Conservation (phyloP, 2,888 invertebrate genomes). For the Dasysyrphus albostriatus region DNA sequence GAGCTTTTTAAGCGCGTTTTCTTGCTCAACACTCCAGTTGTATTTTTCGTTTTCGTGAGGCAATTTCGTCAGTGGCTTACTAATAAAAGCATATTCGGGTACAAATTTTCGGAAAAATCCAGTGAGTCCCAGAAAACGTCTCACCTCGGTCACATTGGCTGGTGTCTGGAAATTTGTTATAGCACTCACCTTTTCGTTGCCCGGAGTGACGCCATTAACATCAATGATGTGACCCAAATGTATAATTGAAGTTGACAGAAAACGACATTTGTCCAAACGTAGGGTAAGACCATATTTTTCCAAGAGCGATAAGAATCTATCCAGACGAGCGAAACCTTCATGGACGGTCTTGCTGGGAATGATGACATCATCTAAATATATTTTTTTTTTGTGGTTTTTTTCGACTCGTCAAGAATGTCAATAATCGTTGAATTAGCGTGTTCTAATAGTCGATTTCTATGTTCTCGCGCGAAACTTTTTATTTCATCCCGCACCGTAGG, state of each 20-base stretch:
- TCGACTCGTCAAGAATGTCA: too few species aligned
- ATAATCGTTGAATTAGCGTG: too few species aligned
- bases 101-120: not conserved
- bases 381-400: too few species aligned
- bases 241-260: not conserved
- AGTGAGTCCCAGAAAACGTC: slow-evolving; percentile 20
- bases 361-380: slow-evolving; percentile 34
- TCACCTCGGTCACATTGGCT: not conserved
- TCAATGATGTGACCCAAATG: slow-evolving; percentile 18
- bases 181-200: slow-evolving; percentile 18
- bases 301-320: not conserved
- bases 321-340: not conserved
- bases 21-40: slow-evolving; percentile 30
- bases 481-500: too few species aligned
- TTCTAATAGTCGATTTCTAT: too few species aligned
- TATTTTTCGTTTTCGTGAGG: slow-evolving; percentile 33
- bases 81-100: too few species aligned
- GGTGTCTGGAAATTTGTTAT: slow-evolving; percentile 11
- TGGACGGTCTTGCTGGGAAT: slow-evolving; percentile 17
- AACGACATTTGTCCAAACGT: slow-evolving; percentile 2
- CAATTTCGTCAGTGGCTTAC: slow-evolving; percentile 11
- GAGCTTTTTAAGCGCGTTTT: slow-evolving; percentile 33
- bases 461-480: too few species aligned
- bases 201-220: slow-evolving; percentile 1
- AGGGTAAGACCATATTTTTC: slow-evolving; percentile 1